Base-by-base conservation (phyloP, 2,113 vertebrate genomes). In the Dolichallabes microphthalmus region DNA sequence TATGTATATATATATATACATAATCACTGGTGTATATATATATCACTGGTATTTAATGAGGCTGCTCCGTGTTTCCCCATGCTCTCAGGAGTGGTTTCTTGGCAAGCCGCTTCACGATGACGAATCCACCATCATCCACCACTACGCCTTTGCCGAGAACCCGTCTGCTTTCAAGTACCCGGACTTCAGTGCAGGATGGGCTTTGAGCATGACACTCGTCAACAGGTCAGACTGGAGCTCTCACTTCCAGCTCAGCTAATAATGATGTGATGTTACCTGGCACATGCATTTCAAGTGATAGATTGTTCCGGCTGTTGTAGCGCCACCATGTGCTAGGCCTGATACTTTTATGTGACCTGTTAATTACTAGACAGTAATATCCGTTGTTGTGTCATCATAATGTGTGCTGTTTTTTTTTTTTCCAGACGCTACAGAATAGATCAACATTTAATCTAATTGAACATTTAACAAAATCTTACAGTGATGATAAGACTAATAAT, bases 121-220 rank as follows among this genome's bases (percentile, higher is more conserved):
- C 88, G 97, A 99, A 90, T 97, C 98, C 27, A 99, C 98, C 89
- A 98, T 99, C 91, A 98, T 99, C 92, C 98, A 99, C 93, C 98
- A 99, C 94, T 99, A 99, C 50, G 97, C 97, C 92, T 99, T 99
- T 91, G 96, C 98, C 82, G 97, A 98, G 94, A 97, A 98, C 89
- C 97, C 97, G 73, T 92, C 95, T 5, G 73, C 92, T 90, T 99
- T 99, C 90, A 95, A 97, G 90, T 98, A 97, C 93, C 98, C 98
- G 27, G 98, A 99, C 93, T 99, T 99, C 90, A 93, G 96, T 89
- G 98, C 97, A 77, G 96, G 96, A 80, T 99, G 98, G 97, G 97
- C 94, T 30, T 92, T 99, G 88, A 99, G 97, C 90, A 90, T 96
- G 84, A 95, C 97, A 2, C 96, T 99, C 55, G 90, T 99, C 82